These are phyloP conservation scores for Shinisaurus crocodilurus DNA, from an alignment of 2,113 vertebrate species.

Conservation along the genomic window DNA sequence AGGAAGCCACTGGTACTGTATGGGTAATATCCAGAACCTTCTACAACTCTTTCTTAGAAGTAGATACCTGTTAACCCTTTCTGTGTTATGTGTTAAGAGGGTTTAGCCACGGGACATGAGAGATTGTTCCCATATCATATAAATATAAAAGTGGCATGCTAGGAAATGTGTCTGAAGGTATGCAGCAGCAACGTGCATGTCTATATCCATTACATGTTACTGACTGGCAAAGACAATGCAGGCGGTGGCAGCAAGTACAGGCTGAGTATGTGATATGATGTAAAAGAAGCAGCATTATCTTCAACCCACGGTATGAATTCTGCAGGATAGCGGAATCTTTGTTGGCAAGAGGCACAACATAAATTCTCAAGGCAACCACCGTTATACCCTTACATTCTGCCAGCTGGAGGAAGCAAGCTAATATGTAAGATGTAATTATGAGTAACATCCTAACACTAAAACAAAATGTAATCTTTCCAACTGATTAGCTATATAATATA, in stretches of 20 bases:
- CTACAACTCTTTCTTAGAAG: neutral
- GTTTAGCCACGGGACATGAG: neutral
- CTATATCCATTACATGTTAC: conserved; percentile 3
- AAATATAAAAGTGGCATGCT: neutral
- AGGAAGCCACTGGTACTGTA: neutral
- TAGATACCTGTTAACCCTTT: neutral
- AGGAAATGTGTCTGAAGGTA: neutral
- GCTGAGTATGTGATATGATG: conserved; percentile 44
- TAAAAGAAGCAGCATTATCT: conserved; percentile 2
- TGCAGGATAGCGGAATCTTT: conserved; percentile 45
- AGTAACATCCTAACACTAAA: neutral
- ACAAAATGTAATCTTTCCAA: neutral
- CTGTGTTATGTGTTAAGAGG: neutral
- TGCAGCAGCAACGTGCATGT: conserved; percentile 17
- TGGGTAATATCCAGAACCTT: too few relatives aligned
- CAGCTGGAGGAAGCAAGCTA: conserved; percentile 6
- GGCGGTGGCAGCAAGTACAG: neutral
- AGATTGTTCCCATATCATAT: neutral
- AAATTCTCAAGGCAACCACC: conserved; percentile 11
- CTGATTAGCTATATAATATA: neutral
- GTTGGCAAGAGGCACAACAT: conserved; percentile 20
- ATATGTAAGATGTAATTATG: neutral
- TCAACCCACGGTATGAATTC: conserved; percentile 39
- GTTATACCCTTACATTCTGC: conserved; percentile 20
- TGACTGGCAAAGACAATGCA: conserved; percentile 31